Conservation (phyloP, 2,888 invertebrate genomes). For the Acanthosoma haemorrhoidale region DNA sequence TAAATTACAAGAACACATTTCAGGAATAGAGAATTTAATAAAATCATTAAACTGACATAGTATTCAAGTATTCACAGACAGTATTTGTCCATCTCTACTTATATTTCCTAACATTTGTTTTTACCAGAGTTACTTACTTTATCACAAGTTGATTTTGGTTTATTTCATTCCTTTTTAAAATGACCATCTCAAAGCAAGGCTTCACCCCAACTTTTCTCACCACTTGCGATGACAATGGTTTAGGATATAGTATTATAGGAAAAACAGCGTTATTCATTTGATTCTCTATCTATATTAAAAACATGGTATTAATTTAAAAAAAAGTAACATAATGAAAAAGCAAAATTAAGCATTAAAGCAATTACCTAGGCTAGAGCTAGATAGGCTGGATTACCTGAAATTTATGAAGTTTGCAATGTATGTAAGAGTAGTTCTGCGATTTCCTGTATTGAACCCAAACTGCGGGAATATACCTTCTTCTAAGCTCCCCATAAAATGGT, state of each 20-base stretch:
- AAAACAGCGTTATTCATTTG: constrained; percentile 65
- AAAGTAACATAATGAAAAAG: neutral
- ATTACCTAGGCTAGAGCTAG: neutral
- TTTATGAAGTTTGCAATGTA: constrained; percentile 62
- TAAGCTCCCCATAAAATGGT: constrained; percentile 73
- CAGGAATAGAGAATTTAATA: neutral
- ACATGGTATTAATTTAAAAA: neutral
- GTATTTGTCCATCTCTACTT: neutral
- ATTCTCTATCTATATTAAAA: constrained; percentile 65
- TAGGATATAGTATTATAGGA: constrained; percentile 61
- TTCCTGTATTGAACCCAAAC: constrained; percentile 67
- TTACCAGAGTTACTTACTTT: constrained; percentile 52
- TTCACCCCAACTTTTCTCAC: constrained; percentile 52
- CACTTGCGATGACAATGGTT: constrained; percentile 47
- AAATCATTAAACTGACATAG: neutral
- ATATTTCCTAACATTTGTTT: neutral
- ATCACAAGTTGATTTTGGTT: constrained; percentile 54
- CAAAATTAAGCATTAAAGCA: neutral
- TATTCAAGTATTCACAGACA: neutral
- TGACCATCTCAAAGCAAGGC: constrained; percentile 57
- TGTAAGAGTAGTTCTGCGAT: constrained; percentile 62
- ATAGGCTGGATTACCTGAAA: constrained; percentile 54
- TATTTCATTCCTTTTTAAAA: constrained; percentile 52
- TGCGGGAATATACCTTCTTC: constrained; percentile 67
- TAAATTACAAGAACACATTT: neutral